These are phyloP conservation scores for Agrochola lychnidis DNA, from an alignment of 2,888 invertebrate species.

Conservation along the genomic window DNA sequence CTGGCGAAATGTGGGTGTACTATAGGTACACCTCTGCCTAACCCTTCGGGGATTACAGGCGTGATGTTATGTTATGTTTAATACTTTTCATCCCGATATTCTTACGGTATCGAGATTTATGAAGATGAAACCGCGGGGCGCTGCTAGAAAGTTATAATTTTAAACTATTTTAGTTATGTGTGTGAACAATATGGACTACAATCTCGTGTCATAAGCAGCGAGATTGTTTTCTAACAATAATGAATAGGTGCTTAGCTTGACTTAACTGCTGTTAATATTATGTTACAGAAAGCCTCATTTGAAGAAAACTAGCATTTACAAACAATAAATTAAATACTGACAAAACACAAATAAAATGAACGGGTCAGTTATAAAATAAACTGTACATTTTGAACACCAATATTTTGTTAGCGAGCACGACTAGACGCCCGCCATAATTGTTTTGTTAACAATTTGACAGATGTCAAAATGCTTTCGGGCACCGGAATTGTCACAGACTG, in stretches of 20 bases:
- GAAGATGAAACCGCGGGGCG: too few relatives aligned
- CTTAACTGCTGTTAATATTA: neutral
- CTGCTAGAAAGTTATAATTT: too few relatives aligned
- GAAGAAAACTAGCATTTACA: neutral
- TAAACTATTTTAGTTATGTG: too few relatives aligned
- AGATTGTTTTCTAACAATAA: slow-evolving; percentile 17
- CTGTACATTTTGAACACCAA: slow-evolving; percentile 36
- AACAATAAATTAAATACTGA: neutral
- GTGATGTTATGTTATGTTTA: too few relatives aligned
- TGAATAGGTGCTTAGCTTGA: neutral
- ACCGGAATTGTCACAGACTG: slow-evolving; percentile 34
- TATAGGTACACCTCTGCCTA: too few relatives aligned
- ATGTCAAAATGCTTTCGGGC: slow-evolving; percentile 55
- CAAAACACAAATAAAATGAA: neutral
- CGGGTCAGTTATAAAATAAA: slow-evolving; percentile 25
- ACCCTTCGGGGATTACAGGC: too few relatives aligned
- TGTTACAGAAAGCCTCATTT: neutral
- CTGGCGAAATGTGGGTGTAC: too few relatives aligned
- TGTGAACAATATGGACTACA: neutral
- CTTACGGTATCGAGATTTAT: too few relatives aligned
- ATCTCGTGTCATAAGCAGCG: neutral
- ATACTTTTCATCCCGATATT: too few relatives aligned
- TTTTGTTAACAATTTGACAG: slow-evolving; percentile 59
- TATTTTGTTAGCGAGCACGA: slow-evolving; percentile 8
- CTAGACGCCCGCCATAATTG: slow-evolving; percentile 33